Percentiles rank a stretch among this genome's conserved stretches.
phyloP scores from a whole-genome alignment of 2,797 vertebrate genomes.

The Amblyraja radiata region DNA sequence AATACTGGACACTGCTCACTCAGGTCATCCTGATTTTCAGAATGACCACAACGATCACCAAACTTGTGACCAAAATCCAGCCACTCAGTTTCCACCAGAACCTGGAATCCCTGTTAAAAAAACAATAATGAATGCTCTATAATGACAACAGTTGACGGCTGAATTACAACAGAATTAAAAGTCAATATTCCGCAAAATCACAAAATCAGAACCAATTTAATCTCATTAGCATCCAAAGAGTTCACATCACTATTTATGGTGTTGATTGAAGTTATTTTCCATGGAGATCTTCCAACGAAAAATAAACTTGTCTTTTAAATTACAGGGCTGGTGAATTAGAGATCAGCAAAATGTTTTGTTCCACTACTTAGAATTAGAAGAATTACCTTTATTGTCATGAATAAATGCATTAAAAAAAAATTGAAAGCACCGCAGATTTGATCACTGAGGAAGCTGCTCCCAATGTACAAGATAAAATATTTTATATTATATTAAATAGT shows the following conservation, averaged over 20 bases:
- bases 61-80: conserved; percentile 96
- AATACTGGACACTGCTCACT: conserved; percentile 97
- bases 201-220: background rate
- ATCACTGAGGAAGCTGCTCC: background rate
- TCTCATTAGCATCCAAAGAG: background rate
- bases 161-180: background rate
- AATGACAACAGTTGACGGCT: background rate
- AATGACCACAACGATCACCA: conserved; percentile 93
- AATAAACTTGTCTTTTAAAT: background rate
- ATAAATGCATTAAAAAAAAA: background rate
- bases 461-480: background rate
- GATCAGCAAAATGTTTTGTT: background rate
- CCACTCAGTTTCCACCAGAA: conserved; percentile 94
- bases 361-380: background rate
- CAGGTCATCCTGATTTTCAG: conserved; percentile 88
- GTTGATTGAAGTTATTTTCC: background rate
- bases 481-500: background rate
- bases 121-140: background rate
- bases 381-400: no score
- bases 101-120: conserved; percentile 83
- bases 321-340: background rate
- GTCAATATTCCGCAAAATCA: background rate
- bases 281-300: background rate
- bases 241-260: no score
- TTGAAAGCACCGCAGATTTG: background rate